These are phyloP conservation scores for Linepithema humile DNA, from an alignment of 1,140 invertebrate species.

Conservation along the genomic window DNA sequence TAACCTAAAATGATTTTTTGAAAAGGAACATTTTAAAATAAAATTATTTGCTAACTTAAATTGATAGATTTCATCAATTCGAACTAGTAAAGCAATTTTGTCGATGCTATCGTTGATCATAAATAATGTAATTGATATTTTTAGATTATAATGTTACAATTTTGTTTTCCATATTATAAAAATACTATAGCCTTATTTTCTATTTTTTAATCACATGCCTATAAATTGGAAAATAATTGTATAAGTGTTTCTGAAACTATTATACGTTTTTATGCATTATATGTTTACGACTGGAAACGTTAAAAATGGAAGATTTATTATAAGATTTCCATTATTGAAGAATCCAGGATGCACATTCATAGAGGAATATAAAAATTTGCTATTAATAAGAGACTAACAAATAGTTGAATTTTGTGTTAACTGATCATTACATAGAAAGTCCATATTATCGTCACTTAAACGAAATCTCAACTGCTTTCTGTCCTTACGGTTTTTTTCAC, in stretches of 20 bases:
- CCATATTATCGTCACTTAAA: slow-evolving; percentile 45
- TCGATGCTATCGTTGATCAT: no score
- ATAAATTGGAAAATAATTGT: no score
- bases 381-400: slow-evolving; percentile 19
- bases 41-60: background rate
- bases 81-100: no score
- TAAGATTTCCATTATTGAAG: background rate
- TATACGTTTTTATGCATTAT: background rate
- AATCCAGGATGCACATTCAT: no score
- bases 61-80: background rate
- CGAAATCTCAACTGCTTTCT: slow-evolving; percentile 42
- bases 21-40: background rate
- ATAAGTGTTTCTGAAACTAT: no score
- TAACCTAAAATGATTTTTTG: background rate
- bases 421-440: background rate
- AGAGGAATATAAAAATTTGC: background rate
- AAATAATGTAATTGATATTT: no score
- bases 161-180: no score
- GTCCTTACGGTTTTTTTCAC: slow-evolving; percentile 25
- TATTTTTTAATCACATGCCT: no score
- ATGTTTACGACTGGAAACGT: background rate
- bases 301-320: background rate
- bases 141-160: no score
- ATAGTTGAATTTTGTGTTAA: slow-evolving; percentile 45
- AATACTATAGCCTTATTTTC: no score